Evolutionary conservation across 1,140 invertebrate species (phyloP).

Genomic region (Lanistes nyassanus): DNA sequence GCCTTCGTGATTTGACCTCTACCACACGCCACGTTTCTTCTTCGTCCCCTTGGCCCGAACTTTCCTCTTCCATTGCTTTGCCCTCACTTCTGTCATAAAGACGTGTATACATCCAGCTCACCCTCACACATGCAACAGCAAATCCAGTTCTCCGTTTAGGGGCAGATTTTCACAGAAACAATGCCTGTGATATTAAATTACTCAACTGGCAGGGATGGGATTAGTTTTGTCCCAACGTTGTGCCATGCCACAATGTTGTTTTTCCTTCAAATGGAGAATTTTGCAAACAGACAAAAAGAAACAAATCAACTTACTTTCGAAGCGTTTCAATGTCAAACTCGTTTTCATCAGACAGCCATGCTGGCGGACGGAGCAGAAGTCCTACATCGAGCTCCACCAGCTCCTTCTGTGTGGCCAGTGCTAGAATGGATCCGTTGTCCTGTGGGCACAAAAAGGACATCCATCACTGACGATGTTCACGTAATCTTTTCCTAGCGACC

Average conservation of each 20-base stretch:
- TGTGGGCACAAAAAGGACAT: slow-evolving; percentile 58
- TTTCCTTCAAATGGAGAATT: no score
- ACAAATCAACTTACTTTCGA: slow-evolving; percentile 71
- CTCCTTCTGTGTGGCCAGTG: slow-evolving; percentile 93
- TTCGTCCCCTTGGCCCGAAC: neutral
- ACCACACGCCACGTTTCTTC: slow-evolving; percentile 17
- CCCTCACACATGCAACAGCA: no score
- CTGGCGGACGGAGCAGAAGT: slow-evolving; percentile 84
- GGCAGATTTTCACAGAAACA: no score
- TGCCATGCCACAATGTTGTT: neutral
- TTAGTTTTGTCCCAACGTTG: neutral
- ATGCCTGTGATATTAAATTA: no score
- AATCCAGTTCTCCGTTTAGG: no score
- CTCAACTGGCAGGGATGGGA: no score
- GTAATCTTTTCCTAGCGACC: neutral
- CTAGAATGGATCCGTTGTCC: slow-evolving; percentile 81
- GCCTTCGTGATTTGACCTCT: slow-evolving; percentile 5
- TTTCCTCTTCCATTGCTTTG: neutral
- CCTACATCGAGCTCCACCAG: slow-evolving; percentile 98
- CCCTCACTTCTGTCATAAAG: neutral
- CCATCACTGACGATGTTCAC: neutral
- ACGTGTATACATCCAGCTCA: neutral
- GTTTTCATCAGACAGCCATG: slow-evolving; percentile 93
- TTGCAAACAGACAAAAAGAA: neutral
- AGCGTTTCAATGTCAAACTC: slow-evolving; percentile 93